phyloP scores from a whole-genome alignment of 1,140 invertebrate species.

The Leucophenga varia region DNA sequence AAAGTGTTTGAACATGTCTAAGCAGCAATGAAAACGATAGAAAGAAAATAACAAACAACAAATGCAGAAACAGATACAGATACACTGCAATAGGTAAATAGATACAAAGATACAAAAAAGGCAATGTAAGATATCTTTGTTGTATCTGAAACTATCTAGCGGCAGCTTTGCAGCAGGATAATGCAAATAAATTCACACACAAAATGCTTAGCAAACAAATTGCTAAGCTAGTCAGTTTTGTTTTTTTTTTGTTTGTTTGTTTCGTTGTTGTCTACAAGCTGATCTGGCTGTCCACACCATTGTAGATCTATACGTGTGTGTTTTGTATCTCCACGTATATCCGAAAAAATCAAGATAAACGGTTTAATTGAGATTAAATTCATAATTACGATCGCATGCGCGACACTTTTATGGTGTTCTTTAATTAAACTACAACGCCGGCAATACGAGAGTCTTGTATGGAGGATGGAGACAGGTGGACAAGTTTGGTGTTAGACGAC shows the following conservation, averaged over 20 bases:
- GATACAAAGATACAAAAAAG: slow-evolving; percentile 28
- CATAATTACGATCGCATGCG: slow-evolving; percentile 51
- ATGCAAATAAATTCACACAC: slow-evolving; percentile 48
- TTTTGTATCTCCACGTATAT: slow-evolving; percentile 12
- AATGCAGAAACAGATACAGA: no score
- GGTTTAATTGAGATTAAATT: slow-evolving; percentile 54
- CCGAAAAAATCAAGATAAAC: slow-evolving; percentile 52
- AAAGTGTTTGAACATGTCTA: slow-evolving; percentile 51
- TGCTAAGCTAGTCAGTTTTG: slow-evolving; percentile 2
- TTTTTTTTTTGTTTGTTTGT: no score
- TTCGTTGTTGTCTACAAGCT: slow-evolving; percentile 13
- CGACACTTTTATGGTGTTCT: slow-evolving; percentile 53
- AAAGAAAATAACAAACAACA: no score
- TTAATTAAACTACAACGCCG: slow-evolving; percentile 44
- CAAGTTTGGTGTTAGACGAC: slow-evolving; percentile 17
- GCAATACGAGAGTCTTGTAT: slow-evolving; percentile 1
- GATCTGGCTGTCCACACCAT: slow-evolving; percentile 2
- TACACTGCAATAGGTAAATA: no score
- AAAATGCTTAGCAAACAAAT: slow-evolving; percentile 40
- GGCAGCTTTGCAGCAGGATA: slow-evolving; percentile 25
- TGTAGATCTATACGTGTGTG: background rate
- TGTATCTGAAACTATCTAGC: slow-evolving; percentile 18
- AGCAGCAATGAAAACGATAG: no score
- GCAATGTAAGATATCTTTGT: slow-evolving; percentile 8
- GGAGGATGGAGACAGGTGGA: background rate